Evolutionary conservation across 2,797 vertebrate genomes (phyloP), one percentile per base, ranked within the genome.

Genomic region (Malurus splendens): DNA sequence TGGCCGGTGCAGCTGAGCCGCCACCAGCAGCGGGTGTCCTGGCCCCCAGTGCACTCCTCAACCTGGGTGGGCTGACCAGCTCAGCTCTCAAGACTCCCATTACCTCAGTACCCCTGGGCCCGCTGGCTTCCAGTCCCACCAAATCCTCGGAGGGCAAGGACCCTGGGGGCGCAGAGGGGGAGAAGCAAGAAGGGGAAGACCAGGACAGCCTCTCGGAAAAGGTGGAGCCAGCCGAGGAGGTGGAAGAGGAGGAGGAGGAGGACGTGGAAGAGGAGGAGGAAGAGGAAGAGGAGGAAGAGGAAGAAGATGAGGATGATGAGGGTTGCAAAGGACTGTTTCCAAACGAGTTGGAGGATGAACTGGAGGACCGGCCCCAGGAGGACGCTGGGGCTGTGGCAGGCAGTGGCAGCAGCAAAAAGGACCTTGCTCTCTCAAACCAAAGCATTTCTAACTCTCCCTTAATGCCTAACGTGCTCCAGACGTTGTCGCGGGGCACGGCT

Each of bases 361-460:
- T 99, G 94, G 98, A 98, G 94, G 98, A 98, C 89, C 98, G 98
- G 96, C 97, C 98, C 95, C 97, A 97, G 30, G 97, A 97, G 94
- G 97, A 98, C 79, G 92, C 96, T 96, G 98, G 98, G 97, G 97
- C 97, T 94, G 96, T 96, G 95, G 98, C 97, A 96, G 98, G 98
- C 96, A 97, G 98, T 95, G 97, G 97, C 96, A 97, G 97, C 96
- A 97, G 97, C 97, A 97, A 96, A 97, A 98, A 96, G 97, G 98
- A 98, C 98, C 97, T 98, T 98, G 98, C 98, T 99, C 98, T 99
- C 98, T 99, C 98, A 99, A 99, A 99, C 99, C 99, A 99, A 99
- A 99, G 99, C 98, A 99, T 99, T 99, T 99, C 99, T 98, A 99
- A 99, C 99, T 99, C 99, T 99, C 98, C 99, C 98, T 99, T 99